Base-by-base conservation (phyloP, 2,113 vertebrate species). In the Bujurquina vittata region DNA sequence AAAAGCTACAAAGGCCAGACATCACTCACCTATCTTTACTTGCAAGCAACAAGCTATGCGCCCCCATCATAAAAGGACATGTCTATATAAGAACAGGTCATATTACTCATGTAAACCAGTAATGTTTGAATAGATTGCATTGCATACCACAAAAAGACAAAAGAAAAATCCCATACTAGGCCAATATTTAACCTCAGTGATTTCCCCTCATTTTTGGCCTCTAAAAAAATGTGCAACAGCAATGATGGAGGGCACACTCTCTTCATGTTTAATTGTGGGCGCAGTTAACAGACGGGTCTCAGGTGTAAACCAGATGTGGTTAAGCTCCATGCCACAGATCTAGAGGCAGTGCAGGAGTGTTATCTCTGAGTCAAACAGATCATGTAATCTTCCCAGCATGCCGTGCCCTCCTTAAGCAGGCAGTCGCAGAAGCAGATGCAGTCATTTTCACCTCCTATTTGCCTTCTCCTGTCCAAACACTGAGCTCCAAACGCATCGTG, bases 361-460 rank as follows among this genome's bases (percentile, higher is more conserved):
- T 79, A 79, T 58, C 35, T 72, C 77, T 60, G 67, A 73, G 55
- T 65, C 73, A 75, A 77, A 86, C 81, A 65, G 43, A 58, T 75
- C 75, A 80, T 73, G 65, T 73, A 52, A 2, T 86, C 65, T 26
- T 80, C 54, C 22, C 55, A 11, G 81, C 65, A 43, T 52, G 74
- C 43, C 15, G 2, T 8, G 29, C 61, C 3, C 57, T 40, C 61
- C 75, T 78, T 43, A 74, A 31, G 54, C 37, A 23, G 63, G 82
- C 61, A 61, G 62, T n/a, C 14, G 15, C 15, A 61, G 55, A 22
- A 1, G 18, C 58, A 22, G 46, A 67, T 83, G 5, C n/a, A 22
- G 14, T 79, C 37, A n/a, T 2, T 73, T 49, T 43, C 17, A 33
- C 46, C 4, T 49, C 35, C 59, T 56, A 1, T 4, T 65, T 7